Evolutionary conservation across 1,140 invertebrate genomes (phyloP).

Genomic region (Paraescarpia echinospica): DNA sequence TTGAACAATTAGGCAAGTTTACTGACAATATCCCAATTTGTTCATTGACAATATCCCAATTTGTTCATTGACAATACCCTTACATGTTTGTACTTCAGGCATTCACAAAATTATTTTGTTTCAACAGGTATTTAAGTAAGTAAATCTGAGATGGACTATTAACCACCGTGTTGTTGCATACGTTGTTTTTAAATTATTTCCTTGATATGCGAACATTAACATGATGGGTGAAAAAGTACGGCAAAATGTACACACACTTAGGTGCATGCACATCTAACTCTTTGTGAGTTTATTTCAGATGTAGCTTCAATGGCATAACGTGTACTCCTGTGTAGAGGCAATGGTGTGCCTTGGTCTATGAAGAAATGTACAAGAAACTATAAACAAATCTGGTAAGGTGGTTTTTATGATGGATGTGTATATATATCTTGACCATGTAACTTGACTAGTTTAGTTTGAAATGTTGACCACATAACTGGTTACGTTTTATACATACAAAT

Average conservation of each 20-base stretch:
- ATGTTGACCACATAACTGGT: too few relatives aligned
- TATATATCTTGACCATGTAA: neutral
- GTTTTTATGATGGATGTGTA: neutral
- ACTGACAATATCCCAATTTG: neutral
- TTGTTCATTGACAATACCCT: neutral
- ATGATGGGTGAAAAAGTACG: neutral
- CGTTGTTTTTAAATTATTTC: neutral
- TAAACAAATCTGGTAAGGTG: constrained; percentile 15
- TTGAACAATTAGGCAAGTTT: neutral
- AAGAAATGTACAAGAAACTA: neutral
- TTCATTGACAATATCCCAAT: neutral
- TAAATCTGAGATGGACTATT: neutral
- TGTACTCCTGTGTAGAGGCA: neutral
- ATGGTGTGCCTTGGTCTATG: constrained; percentile 3
- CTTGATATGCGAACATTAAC: neutral
- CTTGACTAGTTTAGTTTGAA: neutral
- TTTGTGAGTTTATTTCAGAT: constrained; percentile 12
- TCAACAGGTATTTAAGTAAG: neutral
- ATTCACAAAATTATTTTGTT: neutral
- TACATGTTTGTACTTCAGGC: too few relatives aligned
- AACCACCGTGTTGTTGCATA: neutral
- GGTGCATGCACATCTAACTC: neutral
- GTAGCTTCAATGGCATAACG: neutral
- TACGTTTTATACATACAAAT: neutral
- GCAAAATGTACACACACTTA: neutral